These are phyloP conservation scores for Hyposoter dolosus DNA, from an alignment of 2,888 invertebrate genomes.

Conservation along the genomic window DNA sequence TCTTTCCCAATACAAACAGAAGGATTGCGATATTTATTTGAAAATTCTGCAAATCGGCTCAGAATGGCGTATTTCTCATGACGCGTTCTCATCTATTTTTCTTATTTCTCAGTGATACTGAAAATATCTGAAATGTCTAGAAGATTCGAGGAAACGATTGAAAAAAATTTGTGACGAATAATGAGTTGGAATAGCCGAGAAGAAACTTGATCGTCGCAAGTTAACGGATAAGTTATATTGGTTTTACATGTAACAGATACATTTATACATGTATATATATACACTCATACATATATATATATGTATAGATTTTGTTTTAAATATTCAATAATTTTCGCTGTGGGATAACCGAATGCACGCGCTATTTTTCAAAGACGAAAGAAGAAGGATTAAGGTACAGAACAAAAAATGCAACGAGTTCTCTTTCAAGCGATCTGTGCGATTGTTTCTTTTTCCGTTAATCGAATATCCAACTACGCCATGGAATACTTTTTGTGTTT, in stretches of 20 bases:
- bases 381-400: slow-evolving; percentile 6
- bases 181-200: not conserved
- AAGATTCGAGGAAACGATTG: not conserved
- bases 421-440: slow-evolving; percentile 51
- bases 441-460: slow-evolving; percentile 40
- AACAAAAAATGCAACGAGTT: slow-evolving; percentile 11
- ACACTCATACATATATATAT: slow-evolving; percentile 69
- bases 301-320: slow-evolving; percentile 58
- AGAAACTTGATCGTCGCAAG: slow-evolving; percentile 40
- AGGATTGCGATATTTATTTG: not conserved
- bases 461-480: slow-evolving; percentile 62
- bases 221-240: slow-evolving; percentile 68
- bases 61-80: too few relatives aligned
- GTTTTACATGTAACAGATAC: slow-evolving; percentile 69
- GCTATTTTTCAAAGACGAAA: slow-evolving; percentile 2
- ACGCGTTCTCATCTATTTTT: not conserved
- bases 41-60: not conserved
- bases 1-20: not conserved
- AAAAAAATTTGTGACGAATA: slow-evolving; percentile 3
- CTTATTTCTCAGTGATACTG: not conserved
- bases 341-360: slow-evolving; percentile 44
- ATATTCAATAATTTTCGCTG: slow-evolving; percentile 22
- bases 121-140: not conserved
- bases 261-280: slow-evolving; percentile 77
- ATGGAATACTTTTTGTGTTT: slow-evolving; percentile 46